Evolutionary conservation across 2,797 vertebrate species (phyloP).

Genomic region (Scolopax bukidnonensis): DNA sequence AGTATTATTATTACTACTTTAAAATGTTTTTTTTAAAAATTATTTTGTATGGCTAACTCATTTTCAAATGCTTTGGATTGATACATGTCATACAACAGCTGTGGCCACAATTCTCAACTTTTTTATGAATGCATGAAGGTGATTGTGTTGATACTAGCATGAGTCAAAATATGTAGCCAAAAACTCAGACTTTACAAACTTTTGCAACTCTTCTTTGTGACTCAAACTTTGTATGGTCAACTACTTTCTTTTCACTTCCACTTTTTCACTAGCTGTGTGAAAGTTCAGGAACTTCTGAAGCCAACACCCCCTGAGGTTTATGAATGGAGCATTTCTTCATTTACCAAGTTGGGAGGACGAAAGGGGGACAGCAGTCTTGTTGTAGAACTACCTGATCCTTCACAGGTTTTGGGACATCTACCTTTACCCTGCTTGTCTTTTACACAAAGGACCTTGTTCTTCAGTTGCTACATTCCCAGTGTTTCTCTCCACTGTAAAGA

Average conservation of each 20-base stretch:
- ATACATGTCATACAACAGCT: neutral
- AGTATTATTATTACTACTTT: neutral
- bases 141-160: neutral
- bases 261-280: neutral
- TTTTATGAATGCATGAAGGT: neutral
- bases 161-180: neutral
- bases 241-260: neutral
- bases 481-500: neutral
- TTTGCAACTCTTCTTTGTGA: neutral
- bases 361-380: too few species aligned
- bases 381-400: neutral
- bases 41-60: neutral
- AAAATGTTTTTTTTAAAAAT: neutral
- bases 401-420: accelerated
- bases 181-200: neutral
- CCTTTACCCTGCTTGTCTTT: neutral
- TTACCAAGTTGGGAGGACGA: too few species aligned
- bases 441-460: neutral
- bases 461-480: neutral
- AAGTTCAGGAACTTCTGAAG: neutral
- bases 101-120: neutral
- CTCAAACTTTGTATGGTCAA: neutral
- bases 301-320: neutral
- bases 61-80: neutral
- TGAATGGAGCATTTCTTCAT: accelerated